Evolutionary conservation across 2,888 invertebrate genomes (phyloP).

Genomic region (Smittia sp.): DNA sequence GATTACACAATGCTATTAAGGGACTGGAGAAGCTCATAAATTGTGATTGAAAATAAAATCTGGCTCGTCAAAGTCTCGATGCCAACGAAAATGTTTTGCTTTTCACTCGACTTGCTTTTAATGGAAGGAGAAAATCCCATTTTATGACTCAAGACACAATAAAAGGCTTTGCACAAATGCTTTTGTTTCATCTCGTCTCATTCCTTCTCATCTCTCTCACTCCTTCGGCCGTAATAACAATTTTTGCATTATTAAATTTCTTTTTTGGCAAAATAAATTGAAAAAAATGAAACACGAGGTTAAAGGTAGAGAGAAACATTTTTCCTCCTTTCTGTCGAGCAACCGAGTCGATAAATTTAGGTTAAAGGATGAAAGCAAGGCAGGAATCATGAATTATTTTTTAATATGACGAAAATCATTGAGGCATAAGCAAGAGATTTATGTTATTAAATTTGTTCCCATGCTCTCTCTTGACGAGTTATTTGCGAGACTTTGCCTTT

Average conservation of each 20-base stretch:
- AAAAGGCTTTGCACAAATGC: slow-evolving; percentile 17
- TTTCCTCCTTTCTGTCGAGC: background rate
- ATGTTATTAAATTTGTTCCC: background rate
- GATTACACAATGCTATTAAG: too few species aligned
- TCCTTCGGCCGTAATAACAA: slow-evolving; percentile 12
- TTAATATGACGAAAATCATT: slow-evolving; percentile 5
- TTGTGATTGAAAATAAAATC: background rate
- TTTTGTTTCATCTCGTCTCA: slow-evolving; percentile 14
- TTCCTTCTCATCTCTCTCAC: background rate
- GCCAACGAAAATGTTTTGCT: slow-evolving; percentile 23
- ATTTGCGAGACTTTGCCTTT: too few species aligned
- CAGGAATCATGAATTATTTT: slow-evolving; percentile 1
- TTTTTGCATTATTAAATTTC: slow-evolving; percentile 29
- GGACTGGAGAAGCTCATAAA: background rate
- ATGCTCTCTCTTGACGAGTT: too few species aligned
- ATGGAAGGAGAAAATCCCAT: slow-evolving; percentile 32
- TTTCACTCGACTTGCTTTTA: slow-evolving; percentile 31
- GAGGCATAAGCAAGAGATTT: background rate
- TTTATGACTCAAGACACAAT: slow-evolving; percentile 32
- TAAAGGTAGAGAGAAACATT: slow-evolving; percentile 14
- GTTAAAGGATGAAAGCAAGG: background rate
- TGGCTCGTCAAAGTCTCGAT: background rate
- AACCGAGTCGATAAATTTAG: slow-evolving; percentile 12
- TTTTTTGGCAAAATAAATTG: slow-evolving; percentile 15
- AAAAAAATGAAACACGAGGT: slow-evolving; percentile 1